phyloP scores from a whole-genome alignment of 2,113 vertebrate genomes.

The Perca schrenkii region DNA sequence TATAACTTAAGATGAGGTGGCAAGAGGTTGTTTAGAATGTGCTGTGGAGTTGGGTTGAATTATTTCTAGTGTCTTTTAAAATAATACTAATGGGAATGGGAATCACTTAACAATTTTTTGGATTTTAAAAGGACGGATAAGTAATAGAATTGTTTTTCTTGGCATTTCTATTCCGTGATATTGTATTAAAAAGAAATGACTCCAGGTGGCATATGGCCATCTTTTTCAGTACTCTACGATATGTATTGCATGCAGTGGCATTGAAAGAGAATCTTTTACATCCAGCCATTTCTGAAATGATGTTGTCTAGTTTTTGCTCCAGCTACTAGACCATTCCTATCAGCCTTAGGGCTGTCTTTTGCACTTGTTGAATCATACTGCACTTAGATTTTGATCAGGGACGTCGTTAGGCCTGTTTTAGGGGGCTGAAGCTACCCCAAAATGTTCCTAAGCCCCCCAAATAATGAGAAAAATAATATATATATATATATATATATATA shows the following conservation, averaged over 20 bases:
- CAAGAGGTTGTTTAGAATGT: constrained; percentile 39
- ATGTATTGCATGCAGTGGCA: not conserved
- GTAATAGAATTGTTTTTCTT: not conserved
- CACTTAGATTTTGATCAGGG: not conserved
- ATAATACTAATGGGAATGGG: not conserved
- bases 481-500: too few species aligned
- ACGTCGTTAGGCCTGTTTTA: too few species aligned
- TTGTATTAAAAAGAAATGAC: not conserved
- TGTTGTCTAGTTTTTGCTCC: not conserved
- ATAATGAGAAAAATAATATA: too few species aligned
- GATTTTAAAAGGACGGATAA: not conserved
- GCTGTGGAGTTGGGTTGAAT: not conserved
- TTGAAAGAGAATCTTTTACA: not conserved
- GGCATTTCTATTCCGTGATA: not conserved
- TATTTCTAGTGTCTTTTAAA: constrained; percentile 1
- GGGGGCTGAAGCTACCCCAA: too few species aligned
- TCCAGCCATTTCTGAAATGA: not conserved
- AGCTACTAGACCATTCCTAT: not conserved
- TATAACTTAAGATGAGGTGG: constrained; percentile 23
- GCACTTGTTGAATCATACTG: too few species aligned
- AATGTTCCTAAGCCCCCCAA: too few species aligned
- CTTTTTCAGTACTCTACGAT: not conserved
- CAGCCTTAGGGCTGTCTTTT: not conserved
- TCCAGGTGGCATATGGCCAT: not conserved
- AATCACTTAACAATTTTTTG: not conserved